These are phyloP conservation scores for Netelia inedita DNA, from an alignment of 2,888 invertebrate genomes.

Conservation along the genomic window DNA sequence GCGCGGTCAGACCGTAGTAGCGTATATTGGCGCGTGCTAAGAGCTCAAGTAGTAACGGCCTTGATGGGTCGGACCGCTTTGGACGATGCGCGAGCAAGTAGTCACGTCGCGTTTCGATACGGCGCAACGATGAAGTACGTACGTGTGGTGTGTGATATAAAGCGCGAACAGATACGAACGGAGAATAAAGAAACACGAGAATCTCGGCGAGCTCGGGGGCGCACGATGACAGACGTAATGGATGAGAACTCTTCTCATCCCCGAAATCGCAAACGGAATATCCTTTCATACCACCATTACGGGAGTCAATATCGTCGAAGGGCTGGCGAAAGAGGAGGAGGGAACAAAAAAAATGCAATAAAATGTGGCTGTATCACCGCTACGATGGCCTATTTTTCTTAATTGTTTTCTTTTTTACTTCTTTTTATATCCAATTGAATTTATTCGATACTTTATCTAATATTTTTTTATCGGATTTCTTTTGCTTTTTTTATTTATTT, in stretches of 20 bases:
- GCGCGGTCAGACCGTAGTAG: slow-evolving; percentile 53
- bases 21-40: slow-evolving; percentile 39
- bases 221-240: slow-evolving; percentile 29
- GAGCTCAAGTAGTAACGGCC: slow-evolving; percentile 48
- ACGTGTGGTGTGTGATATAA: neutral
- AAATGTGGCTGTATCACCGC: too few relatives aligned
- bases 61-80: slow-evolving; percentile 26
- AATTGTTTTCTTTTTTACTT: too few relatives aligned
- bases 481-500: too few relatives aligned
- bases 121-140: slow-evolving; percentile 20
- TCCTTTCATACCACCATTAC: slow-evolving; percentile 6
- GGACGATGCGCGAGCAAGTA: neutral
- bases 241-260: slow-evolving; percentile 12
- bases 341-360: too few relatives aligned
- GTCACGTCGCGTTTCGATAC: slow-evolving; percentile 19
- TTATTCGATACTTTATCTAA: too few relatives aligned
- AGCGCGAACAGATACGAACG: neutral
- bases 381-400: too few relatives aligned
- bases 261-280: slow-evolving; percentile 11
- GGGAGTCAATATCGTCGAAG: slow-evolving; percentile 17
- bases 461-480: too few relatives aligned
- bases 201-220: neutral
- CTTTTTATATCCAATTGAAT: too few relatives aligned
- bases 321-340: neutral
- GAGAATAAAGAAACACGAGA: slow-evolving; percentile 2